phyloP scores from a whole-genome alignment of 2,797 vertebrate genomes.

The Helarctos malayanus region DNA sequence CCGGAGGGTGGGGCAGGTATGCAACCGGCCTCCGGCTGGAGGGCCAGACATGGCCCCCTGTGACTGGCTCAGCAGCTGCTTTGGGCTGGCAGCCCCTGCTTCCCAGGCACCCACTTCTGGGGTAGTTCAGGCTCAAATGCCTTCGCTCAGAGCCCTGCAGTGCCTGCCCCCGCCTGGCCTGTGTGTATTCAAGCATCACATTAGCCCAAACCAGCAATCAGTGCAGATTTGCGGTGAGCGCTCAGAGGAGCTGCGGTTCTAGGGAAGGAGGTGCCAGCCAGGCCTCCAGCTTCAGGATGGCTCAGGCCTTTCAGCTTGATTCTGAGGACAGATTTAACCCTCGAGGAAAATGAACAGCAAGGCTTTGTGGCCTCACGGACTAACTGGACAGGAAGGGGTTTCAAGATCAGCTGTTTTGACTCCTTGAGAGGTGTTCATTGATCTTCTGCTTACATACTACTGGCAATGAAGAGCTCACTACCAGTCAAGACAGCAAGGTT shows the following conservation, averaged over 20 bases:
- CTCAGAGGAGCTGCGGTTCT: neutral
- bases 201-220: neutral
- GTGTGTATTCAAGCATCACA: neutral
- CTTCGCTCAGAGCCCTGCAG: accelerated
- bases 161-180: neutral
- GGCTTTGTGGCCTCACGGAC: neutral
- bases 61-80: neutral
- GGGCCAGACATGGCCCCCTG: neutral
- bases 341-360: accelerated
- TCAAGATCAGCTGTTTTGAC: neutral
- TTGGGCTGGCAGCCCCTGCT: neutral
- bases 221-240: neutral
- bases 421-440: neutral
- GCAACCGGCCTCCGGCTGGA: neutral
- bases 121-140: accelerated
- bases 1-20: neutral
- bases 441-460: slow-evolving; percentile 16
- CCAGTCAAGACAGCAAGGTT: neutral
- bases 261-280: neutral
- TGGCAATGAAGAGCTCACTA: neutral
- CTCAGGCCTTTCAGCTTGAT: neutral
- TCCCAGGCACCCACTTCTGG: neutral
- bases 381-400: neutral
- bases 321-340: neutral
- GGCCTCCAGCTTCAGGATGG: neutral